These are phyloP conservation scores for Eumacrocentrus americanus DNA, from an alignment of 2,888 invertebrate species.

Conservation along the genomic window DNA sequence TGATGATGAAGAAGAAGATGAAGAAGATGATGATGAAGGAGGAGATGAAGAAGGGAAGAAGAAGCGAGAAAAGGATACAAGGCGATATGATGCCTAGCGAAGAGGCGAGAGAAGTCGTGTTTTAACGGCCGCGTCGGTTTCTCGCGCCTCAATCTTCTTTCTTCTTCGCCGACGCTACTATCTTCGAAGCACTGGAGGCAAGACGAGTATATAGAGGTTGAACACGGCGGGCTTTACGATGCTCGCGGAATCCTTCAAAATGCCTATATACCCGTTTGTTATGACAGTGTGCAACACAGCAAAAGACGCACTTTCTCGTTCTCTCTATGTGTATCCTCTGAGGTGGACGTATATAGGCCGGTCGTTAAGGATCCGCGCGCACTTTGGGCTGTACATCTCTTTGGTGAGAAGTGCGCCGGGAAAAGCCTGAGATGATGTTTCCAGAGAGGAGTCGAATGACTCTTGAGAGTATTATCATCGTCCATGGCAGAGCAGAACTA, in stretches of 20 bases:
- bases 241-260: conserved; percentile 40
- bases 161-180: conserved; percentile 43
- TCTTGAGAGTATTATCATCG: neutral
- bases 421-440: neutral
- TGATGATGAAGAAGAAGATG: conserved; percentile 29
- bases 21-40: conserved; percentile 27
- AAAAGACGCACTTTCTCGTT: conserved; percentile 15
- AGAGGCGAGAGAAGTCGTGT: conserved; percentile 33
- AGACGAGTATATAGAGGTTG: conserved; percentile 24
- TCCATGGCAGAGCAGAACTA: neutral
- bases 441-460: too few relatives aligned
- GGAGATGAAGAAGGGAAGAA: conserved; percentile 29
- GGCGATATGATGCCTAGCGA: conserved; percentile 18
- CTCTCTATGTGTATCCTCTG: neutral
- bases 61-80: conserved; percentile 20
- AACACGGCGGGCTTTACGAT: conserved; percentile 39
- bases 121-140: conserved; percentile 40
- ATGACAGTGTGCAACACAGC: neutral
- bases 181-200: conserved; percentile 29
- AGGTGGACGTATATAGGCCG: conserved; percentile 34
- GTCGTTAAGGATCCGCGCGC: conserved; percentile 30
- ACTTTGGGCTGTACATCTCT: neutral
- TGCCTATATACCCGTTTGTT: conserved; percentile 27
- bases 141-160: conserved; percentile 41
- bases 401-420: neutral